Evolutionary conservation across 92 coral and sea anemone species (phyloP).

Genomic region (Porites evermanni): DNA sequence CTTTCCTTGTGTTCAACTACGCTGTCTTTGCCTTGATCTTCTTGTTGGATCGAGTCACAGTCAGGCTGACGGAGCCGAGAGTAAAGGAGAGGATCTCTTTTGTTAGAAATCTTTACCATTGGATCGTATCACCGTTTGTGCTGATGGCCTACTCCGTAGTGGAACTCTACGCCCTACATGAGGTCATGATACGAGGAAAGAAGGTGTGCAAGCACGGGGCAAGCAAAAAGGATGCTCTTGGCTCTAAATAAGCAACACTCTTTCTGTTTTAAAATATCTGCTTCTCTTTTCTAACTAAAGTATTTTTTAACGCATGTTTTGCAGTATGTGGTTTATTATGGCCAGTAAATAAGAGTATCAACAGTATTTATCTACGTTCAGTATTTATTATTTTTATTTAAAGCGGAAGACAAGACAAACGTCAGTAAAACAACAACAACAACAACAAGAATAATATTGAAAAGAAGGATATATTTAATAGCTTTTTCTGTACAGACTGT

Average conservation of each 20-base stretch:
- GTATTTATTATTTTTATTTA: too few species aligned
- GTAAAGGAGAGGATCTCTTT: not conserved
- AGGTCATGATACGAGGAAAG: constrained; percentile 11
- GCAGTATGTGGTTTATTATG: too few species aligned
- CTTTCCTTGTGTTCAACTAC: not conserved
- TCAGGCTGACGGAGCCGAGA: constrained; percentile 6
- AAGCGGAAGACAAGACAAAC: too few species aligned
- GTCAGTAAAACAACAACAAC: too few species aligned
- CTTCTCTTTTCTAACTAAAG: too few species aligned
- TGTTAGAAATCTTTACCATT: not conserved
- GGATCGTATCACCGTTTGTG: constrained; percentile 1
- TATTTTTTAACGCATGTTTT: too few species aligned
- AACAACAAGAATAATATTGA: too few species aligned
- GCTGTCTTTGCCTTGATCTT: not conserved
- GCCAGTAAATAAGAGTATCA: too few species aligned
- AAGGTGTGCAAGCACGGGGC: constrained; percentile 25
- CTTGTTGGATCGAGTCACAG: not conserved
- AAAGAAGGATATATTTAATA: too few species aligned
- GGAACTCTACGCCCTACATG: constrained; percentile 13
- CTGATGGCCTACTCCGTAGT: constrained; percentile 7
- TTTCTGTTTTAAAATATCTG: too few species aligned
- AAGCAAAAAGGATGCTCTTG: constrained; percentile 14
- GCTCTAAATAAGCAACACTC: not conserved
- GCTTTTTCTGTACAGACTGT: too few species aligned
- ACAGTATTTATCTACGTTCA: too few species aligned